phyloP scores from a whole-genome alignment of 2,888 invertebrate genomes.

The Nezara viridula region DNA sequence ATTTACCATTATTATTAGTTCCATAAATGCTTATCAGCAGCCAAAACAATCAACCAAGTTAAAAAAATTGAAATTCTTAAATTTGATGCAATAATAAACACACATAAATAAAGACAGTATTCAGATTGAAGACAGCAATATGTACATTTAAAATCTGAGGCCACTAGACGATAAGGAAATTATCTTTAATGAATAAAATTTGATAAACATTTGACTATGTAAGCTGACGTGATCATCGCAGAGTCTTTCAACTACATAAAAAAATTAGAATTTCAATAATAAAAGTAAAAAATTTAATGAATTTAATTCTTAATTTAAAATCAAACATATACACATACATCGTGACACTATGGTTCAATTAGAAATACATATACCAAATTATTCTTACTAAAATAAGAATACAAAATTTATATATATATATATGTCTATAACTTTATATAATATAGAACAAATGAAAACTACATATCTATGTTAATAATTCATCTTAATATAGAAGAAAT shows the following conservation, averaged over 20 bases:
- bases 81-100: no score
- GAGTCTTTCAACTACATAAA: constrained; percentile 24
- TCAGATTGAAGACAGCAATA: background rate
- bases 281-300: background rate
- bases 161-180: background rate
- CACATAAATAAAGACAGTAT: background rate
- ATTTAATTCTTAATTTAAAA: constrained; percentile 32
- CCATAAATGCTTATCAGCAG: background rate
- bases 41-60: background rate
- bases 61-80: no score
- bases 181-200: background rate
- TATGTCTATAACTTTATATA: background rate
- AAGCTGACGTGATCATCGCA: constrained; percentile 19
- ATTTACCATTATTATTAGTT: background rate
- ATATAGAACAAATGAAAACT: constrained; percentile 40
- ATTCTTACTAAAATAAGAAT: constrained; percentile 46
- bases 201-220: background rate
- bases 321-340: background rate
- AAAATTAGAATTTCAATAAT: background rate
- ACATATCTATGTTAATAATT: constrained; percentile 11
- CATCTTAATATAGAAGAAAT: background rate
- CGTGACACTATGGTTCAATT: constrained; percentile 1
- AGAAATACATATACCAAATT: constrained; percentile 27
- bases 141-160: background rate
- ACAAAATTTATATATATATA: constrained; percentile 7